Conservation (phyloP, 2,888 invertebrate species). For the Fabriciana adippe region DNA sequence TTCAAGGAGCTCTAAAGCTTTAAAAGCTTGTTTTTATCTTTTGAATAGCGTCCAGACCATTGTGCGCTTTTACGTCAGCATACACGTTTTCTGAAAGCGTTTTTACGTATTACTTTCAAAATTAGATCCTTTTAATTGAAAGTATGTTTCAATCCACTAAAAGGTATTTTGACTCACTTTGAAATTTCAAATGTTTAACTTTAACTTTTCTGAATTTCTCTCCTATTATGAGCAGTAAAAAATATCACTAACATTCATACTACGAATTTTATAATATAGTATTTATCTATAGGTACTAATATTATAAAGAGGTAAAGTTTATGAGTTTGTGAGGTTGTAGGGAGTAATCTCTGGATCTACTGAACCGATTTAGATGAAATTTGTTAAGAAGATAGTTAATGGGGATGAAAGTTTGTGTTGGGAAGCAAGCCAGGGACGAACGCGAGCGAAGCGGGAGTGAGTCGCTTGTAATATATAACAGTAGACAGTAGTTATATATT, state of each 20-base stretch:
- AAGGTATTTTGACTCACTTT: conserved; percentile 51
- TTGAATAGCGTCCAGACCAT: conserved; percentile 5
- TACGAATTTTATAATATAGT: too few relatives aligned
- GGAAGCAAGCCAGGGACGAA: too few relatives aligned
- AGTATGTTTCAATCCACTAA: conserved; percentile 57
- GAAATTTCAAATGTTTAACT: background rate
- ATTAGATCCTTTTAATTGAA: conserved; percentile 37
- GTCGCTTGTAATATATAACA: too few relatives aligned
- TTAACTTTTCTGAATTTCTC: background rate
- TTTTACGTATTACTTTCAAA: conserved; percentile 37
- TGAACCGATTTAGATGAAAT: too few relatives aligned
- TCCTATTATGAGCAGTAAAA: background rate
- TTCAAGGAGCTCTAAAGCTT: conserved; percentile 4
- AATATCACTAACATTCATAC: background rate
- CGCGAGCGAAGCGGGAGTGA: too few relatives aligned
- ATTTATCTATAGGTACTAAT: too few relatives aligned
- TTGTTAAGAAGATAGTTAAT: too few relatives aligned
- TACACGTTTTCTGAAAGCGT: conserved; percentile 6
- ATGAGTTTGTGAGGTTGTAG: too few relatives aligned
- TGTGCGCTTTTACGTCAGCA: conserved; percentile 13
- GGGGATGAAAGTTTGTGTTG: too few relatives aligned
- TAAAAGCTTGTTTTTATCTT: conserved; percentile 7
- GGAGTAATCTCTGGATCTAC: too few relatives aligned
- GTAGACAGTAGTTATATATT: too few relatives aligned
- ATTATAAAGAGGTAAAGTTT: too few relatives aligned